phyloP scores from a whole-genome alignment of 2,888 invertebrate genomes.

The Teleiodes luculella region DNA sequence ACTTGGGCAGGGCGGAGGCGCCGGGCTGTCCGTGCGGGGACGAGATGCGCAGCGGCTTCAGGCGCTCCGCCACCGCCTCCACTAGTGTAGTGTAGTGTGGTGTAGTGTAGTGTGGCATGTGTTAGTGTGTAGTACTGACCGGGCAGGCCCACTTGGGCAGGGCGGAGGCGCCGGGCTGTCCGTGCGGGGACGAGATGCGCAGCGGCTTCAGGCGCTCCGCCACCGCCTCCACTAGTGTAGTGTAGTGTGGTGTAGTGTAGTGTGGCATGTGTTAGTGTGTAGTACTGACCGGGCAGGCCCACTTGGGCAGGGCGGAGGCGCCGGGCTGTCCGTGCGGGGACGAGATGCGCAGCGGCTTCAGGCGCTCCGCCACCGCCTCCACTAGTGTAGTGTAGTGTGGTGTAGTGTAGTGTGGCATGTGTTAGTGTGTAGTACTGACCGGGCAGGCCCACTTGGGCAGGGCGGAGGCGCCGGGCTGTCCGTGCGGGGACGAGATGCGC shows the following conservation, averaged over 20 bases:
- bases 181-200: conserved; percentile 61
- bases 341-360: conserved; percentile 62
- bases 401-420: too few relatives aligned
- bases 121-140: too few relatives aligned
- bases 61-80: conserved; percentile 56
- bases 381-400: too few relatives aligned
- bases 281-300: conserved; percentile 78
- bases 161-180: conserved; percentile 50
- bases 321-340: conserved; percentile 57
- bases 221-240: conserved; percentile 56
- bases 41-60: conserved; percentile 62
- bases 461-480: conserved; percentile 50
- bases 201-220: conserved; percentile 61
- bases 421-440: too few relatives aligned
- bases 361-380: conserved; percentile 56
- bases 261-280: too few relatives aligned
- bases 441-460: conserved; percentile 76
- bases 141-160: conserved; percentile 76
- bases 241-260: too few relatives aligned
- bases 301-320: conserved; percentile 62
- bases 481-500: conserved; percentile 61
- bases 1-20: conserved; percentile 62
- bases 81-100: too few relatives aligned
- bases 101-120: too few relatives aligned
- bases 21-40: conserved; percentile 57